These are phyloP conservation scores for Nannoperca obscura DNA, from an alignment of 2,797 vertebrate species.

Conservation along the genomic window DNA sequence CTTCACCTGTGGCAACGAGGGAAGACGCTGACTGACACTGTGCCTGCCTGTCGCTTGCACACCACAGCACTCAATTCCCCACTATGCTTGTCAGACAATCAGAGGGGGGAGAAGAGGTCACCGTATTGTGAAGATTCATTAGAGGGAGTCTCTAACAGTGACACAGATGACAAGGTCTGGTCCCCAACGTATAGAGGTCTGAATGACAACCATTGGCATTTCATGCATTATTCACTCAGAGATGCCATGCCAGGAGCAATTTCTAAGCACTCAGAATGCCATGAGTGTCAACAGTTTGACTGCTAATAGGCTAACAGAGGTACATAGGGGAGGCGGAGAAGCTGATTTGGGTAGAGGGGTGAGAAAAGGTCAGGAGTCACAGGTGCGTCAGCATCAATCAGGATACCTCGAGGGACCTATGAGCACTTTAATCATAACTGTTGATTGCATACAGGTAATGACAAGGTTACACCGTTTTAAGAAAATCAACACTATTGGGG, in stretches of 20 bases:
- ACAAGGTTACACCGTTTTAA: neutral
- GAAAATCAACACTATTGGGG: conserved; percentile 10
- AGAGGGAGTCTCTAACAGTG: conserved; percentile 54
- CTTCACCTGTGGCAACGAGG: conserved; percentile 27
- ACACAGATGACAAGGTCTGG: conserved; percentile 73
- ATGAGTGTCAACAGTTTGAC: conserved; percentile 41
- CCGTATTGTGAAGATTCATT: conserved; percentile 64
- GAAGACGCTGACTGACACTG: conserved; percentile 52
- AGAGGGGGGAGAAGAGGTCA: conserved; percentile 61
- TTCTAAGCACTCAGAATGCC: conserved; percentile 47
- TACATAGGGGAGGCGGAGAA: conserved; percentile 17
- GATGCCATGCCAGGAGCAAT: conserved; percentile 39
- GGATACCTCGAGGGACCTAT: neutral
- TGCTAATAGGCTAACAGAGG: conserved; percentile 71
- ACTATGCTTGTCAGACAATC: conserved; percentile 61
- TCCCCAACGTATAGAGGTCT: conserved; percentile 66
- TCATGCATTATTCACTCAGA: conserved; percentile 74
- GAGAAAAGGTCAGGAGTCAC: conserved; percentile 33
- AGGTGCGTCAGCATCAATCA: conserved; percentile 37
- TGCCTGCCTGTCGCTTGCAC: conserved; percentile 33
- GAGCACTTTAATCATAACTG: conserved; percentile 41
- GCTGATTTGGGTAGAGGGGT: conserved; percentile 18
- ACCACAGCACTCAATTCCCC: conserved; percentile 37
- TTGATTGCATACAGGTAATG: conserved; percentile 28
- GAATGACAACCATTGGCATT: conserved; percentile 72